These are phyloP conservation scores for Grantiella picta DNA, from an alignment of 2,113 vertebrate species.

Conservation along the genomic window DNA sequence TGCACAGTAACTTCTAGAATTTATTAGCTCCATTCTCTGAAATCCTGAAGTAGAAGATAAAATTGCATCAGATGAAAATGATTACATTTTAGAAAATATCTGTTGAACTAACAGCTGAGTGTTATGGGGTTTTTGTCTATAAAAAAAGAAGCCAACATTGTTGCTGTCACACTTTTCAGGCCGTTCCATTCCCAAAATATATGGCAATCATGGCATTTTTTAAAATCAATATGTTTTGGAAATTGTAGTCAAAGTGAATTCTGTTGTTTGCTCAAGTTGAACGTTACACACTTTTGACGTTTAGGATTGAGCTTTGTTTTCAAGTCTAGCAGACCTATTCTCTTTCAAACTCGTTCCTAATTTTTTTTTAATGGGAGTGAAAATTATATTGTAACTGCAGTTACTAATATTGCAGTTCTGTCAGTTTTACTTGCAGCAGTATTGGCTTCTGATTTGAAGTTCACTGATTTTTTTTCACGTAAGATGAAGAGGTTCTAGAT, in stretches of 20 bases:
- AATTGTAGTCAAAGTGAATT: not conserved
- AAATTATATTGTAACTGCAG: not conserved
- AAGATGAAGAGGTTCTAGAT: not conserved
- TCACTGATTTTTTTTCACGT: not conserved
- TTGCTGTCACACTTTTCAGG: not conserved
- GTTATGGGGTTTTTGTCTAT: rapidly evolving
- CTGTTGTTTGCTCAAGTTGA: not conserved
- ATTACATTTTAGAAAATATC: not conserved
- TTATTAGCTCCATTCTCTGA: not conserved
- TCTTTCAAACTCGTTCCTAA: not conserved
- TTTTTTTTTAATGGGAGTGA: not conserved
- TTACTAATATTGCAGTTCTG: not conserved
- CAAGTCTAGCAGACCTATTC: not conserved
- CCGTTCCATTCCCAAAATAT: not conserved
- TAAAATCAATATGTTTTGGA: not conserved
- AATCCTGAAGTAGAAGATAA: not conserved
- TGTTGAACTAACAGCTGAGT: not conserved
- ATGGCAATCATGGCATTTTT: not conserved
- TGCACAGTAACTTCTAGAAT: not conserved
- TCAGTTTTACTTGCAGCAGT: not conserved
- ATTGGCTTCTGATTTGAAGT: not conserved
- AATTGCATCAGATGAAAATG: not conserved
- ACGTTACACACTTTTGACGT: not conserved
- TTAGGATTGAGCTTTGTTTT: not conserved
- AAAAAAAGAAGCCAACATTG: not conserved